Conservation (phyloP, 2,113 vertebrate species). For the Onychorhynchus coronatus region DNA sequence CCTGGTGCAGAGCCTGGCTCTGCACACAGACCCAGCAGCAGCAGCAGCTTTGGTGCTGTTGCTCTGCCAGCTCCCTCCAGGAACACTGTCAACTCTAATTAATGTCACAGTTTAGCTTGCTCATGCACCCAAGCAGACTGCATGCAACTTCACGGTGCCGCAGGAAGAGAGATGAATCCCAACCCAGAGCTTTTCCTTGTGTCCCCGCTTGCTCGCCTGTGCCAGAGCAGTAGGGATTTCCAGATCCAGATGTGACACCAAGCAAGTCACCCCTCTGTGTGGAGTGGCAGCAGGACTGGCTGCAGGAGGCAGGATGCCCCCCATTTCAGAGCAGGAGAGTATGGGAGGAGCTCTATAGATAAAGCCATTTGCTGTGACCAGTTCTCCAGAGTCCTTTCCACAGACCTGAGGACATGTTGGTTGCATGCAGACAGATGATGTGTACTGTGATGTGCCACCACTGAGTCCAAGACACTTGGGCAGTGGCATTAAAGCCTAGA, state of each 20-base stretch:
- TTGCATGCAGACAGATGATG: background rate
- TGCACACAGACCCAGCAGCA: background rate
- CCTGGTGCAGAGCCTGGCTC: background rate
- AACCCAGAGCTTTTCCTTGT: background rate
- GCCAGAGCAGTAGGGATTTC: background rate
- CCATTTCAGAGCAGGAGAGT: background rate
- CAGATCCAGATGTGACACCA: fast-evolving
- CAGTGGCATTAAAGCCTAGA: background rate
- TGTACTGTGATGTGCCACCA: background rate
- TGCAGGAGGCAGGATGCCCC: background rate
- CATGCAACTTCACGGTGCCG: fast-evolving
- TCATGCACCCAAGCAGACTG: background rate
- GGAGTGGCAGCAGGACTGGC: background rate
- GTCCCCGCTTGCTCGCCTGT: fast-evolving
- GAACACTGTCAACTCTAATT: constrained; percentile 25
- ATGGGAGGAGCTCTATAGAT: background rate
- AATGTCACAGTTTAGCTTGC: constrained; percentile 30
- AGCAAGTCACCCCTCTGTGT: background rate
- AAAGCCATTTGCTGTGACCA: background rate
- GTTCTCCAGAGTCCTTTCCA: background rate
- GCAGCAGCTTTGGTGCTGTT: background rate
- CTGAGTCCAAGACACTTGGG: background rate
- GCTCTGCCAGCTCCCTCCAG: constrained; percentile 8
- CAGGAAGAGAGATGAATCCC: background rate
- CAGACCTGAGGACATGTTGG: background rate